Evolutionary conservation across 2,113 vertebrate genomes (phyloP).

Genomic region (Erythrolamprus reginae): DNA sequence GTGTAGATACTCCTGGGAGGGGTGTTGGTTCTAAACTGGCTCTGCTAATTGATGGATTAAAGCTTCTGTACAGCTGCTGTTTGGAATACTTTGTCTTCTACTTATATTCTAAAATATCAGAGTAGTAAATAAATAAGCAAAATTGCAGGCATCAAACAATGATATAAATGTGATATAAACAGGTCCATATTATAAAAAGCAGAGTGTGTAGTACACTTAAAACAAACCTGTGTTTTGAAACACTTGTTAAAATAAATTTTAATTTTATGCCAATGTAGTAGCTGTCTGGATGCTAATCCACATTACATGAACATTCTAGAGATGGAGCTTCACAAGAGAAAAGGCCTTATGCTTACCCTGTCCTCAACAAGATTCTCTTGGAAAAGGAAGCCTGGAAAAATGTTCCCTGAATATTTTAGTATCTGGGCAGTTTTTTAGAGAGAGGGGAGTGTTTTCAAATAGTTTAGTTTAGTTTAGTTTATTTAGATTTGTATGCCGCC

Average conservation of each 20-base stretch:
- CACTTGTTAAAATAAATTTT: neutral
- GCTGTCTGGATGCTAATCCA: neutral
- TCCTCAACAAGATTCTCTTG: neutral
- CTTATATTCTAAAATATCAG: neutral
- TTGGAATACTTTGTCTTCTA: neutral
- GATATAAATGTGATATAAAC: neutral
- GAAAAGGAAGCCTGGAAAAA: neutral
- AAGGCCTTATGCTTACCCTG: neutral
- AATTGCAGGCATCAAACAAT: neutral
- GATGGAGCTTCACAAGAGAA: neutral
- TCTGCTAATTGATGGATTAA: neutral
- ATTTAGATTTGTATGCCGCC: too few relatives aligned
- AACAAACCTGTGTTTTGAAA: neutral
- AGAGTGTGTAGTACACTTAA: neutral
- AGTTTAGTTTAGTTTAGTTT: too few relatives aligned
- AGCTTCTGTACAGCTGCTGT: neutral
- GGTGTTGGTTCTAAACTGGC: neutral
- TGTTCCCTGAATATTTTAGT: neutral
- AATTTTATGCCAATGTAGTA: neutral
- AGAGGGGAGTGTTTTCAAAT: neutral
- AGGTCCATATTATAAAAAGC: neutral
- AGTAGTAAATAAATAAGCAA: neutral
- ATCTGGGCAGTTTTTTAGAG: neutral
- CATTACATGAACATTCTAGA: neutral
- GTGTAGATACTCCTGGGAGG: too few relatives aligned